phyloP scores from a whole-genome alignment of 2,888 invertebrate genomes.

The Gerosis bhagava region DNA sequence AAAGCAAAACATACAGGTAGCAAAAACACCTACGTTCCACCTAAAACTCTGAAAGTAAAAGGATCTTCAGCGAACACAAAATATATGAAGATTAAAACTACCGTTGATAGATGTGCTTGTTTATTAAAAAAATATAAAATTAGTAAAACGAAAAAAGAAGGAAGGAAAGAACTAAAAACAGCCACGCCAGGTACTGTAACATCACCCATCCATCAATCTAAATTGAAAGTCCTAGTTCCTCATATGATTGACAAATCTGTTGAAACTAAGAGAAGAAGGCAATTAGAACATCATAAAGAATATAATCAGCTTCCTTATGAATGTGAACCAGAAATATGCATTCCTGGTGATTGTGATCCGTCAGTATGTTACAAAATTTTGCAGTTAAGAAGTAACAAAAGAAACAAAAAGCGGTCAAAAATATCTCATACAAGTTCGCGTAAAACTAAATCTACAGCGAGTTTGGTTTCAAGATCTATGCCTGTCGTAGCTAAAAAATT shows the following conservation, averaged over 20 bases:
- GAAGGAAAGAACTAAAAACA: slow-evolving; percentile 28
- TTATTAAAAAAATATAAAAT: slow-evolving; percentile 41
- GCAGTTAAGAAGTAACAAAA: slow-evolving; percentile 33
- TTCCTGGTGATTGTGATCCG: slow-evolving; percentile 43
- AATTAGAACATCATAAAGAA: slow-evolving; percentile 21
- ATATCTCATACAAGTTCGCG: slow-evolving; percentile 32
- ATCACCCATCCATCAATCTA: slow-evolving; percentile 9
- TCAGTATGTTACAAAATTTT: slow-evolving; percentile 41
- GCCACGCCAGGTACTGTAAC: slow-evolving; percentile 30
- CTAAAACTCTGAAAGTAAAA: not conserved
- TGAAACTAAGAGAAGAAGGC: slow-evolving; percentile 30
- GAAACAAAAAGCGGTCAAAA: slow-evolving; percentile 24
- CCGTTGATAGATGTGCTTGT: slow-evolving; percentile 46
- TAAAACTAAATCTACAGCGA: slow-evolving; percentile 41
- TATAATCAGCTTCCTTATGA: slow-evolving; percentile 37
- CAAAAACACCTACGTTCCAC: not conserved
- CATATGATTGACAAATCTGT: slow-evolving; percentile 23
- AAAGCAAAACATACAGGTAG: not conserved
- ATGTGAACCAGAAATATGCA: slow-evolving; percentile 44
- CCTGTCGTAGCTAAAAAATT: slow-evolving; percentile 40
- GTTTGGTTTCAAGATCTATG: slow-evolving; percentile 34
- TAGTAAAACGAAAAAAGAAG: slow-evolving; percentile 24
- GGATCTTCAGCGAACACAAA: not conserved
- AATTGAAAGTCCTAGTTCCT: not conserved
- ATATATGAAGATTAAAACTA: no score